A percentile compares a stretch with the other conserved stretches of the same genome.
Evolutionary conservation across 2,797 vertebrate genomes (phyloP).

Genomic region (Anas bernieri): DNA sequence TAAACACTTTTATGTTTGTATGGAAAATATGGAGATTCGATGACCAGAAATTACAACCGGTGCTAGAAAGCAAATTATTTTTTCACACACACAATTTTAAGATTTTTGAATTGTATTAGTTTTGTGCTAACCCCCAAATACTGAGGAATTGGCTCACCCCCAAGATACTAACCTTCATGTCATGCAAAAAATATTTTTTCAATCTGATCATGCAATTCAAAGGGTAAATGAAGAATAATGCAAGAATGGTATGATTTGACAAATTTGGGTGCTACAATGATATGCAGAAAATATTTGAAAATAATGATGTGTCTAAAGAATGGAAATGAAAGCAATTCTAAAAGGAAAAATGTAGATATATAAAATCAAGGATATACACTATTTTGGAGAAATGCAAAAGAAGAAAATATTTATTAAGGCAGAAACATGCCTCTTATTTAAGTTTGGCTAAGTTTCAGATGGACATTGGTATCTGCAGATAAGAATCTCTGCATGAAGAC

Average conservation of each 20-base stretch:
- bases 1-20: background rate
- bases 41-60: background rate
- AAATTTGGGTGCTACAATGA: background rate
- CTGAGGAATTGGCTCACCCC: background rate
- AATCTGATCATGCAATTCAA: background rate
- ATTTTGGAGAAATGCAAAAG: background rate
- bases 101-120: background rate
- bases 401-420: background rate
- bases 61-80: background rate
- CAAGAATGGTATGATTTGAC: background rate
- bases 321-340: background rate
- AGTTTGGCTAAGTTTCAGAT: background rate
- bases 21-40: background rate
- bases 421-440: background rate
- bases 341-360: background rate
- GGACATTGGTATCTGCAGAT: background rate
- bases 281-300: background rate
- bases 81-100: background rate
- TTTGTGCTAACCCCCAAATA: background rate
- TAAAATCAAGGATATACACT: background rate
- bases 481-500: background rate
- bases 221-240: background rate
- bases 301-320: background rate
- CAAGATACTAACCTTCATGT: background rate
- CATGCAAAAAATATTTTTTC: background rate